Evolutionary conservation across 2,113 vertebrate genomes (phyloP).

Genomic region (Sisor rabdophorus): DNA sequence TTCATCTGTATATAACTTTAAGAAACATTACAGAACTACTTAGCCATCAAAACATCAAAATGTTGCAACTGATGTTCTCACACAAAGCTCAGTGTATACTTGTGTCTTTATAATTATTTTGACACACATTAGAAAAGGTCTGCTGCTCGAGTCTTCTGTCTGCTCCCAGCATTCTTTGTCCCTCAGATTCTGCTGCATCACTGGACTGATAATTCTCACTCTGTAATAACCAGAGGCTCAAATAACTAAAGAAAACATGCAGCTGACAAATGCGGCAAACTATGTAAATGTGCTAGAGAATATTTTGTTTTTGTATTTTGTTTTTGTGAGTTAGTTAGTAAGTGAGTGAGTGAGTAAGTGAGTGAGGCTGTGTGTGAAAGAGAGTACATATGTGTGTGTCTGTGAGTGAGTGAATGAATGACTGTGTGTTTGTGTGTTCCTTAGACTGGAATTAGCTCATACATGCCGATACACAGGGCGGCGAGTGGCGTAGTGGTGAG

Average conservation of each 20-base stretch:
- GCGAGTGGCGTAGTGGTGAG: no score
- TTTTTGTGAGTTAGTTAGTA: no score
- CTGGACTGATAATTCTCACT: background rate
- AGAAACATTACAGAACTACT: background rate
- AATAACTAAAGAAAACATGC: constrained; percentile 15
- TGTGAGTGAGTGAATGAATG: no score
- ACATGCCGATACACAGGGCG: no score
- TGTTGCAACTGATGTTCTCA: background rate
- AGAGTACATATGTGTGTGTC: constrained; percentile 18
- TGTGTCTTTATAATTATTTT: background rate
- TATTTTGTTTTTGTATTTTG: no score
- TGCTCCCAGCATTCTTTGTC: constrained; percentile 33
- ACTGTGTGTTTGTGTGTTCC: background rate
- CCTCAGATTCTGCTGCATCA: constrained; percentile 33
- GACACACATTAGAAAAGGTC: constrained; percentile 27
- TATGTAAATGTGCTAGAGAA: no score
- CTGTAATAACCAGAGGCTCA: background rate
- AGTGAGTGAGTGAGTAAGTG: no score
- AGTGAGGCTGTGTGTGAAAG: constrained; percentile 6
- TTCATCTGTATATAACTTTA: no score
- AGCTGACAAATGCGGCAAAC: constrained; percentile 20
- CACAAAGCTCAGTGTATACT: background rate
- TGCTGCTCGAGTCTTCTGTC: constrained; percentile 27
- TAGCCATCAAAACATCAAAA: background rate
- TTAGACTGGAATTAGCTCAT: no score